These are phyloP conservation scores for Gila orcuttii DNA, from an alignment of 2,113 vertebrate genomes.

Conservation along the genomic window DNA sequence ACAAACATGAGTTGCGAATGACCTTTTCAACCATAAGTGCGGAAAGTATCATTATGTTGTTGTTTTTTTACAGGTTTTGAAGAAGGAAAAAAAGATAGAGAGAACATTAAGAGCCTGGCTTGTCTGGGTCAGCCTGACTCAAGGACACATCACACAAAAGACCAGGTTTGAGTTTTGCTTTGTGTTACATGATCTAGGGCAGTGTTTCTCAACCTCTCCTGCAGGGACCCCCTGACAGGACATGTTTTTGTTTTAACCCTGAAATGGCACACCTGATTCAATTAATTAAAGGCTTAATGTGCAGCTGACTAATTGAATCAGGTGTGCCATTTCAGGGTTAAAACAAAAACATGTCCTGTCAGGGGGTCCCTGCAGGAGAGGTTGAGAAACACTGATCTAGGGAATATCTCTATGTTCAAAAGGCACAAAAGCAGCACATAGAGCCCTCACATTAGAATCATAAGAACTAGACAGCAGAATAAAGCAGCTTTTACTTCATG, in stretches of 20 bases:
- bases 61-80: neutral
- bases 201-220: too few relatives aligned
- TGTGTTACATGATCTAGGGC: conserved; percentile 34
- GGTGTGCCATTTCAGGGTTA: too few relatives aligned
- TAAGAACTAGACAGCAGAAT: neutral
- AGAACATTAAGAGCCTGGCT: conserved; percentile 25
- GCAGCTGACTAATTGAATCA: too few relatives aligned
- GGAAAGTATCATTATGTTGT: neutral
- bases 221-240: too few relatives aligned
- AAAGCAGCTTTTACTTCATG: neutral
- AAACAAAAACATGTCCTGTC: too few relatives aligned
- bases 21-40: neutral
- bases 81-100: neutral
- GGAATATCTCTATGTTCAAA: conserved; percentile 17
- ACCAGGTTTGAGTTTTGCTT: conserved; percentile 30
- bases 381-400: too few relatives aligned
- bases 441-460: neutral
- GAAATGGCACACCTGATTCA: too few relatives aligned
- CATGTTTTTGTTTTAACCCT: too few relatives aligned
- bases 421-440: neutral
- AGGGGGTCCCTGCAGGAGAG: too few relatives aligned
- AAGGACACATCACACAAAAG: conserved; percentile 22
- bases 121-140: conserved; percentile 50
- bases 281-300: too few relatives aligned
- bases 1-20: neutral